These are phyloP conservation scores for Mercenaria mercenaria DNA, from an alignment of 1,140 invertebrate genomes.

Conservation along the genomic window DNA sequence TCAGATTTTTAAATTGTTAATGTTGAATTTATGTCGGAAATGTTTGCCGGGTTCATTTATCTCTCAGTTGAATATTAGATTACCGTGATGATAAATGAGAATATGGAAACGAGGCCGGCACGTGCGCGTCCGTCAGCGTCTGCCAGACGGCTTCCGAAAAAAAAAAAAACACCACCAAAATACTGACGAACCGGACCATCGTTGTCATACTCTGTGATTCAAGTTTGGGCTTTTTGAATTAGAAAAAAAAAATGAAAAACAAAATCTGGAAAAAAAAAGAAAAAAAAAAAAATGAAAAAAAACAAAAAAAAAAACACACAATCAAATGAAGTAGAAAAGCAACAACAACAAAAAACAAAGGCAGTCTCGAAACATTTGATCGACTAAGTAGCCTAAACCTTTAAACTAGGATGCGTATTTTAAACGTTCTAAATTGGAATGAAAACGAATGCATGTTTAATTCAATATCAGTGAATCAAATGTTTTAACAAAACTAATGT, in stretches of 20 bases:
- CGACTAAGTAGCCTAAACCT: too few species aligned
- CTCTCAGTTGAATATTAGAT: conserved; percentile 60
- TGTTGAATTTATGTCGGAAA: conserved; percentile 62
- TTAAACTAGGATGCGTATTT: too few species aligned
- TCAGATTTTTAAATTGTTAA: conserved; percentile 57
- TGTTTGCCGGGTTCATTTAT: conserved; percentile 49
- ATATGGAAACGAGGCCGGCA: conserved; percentile 38
- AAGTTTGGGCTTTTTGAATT: neutral
- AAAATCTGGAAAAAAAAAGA: neutral
- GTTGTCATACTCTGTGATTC: neutral
- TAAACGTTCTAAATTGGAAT: neutral
- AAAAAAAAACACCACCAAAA: too few species aligned
- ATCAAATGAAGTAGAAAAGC: neutral
- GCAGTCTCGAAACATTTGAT: too few species aligned
- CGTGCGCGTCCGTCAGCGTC: conserved; percentile 52
- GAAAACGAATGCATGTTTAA: conserved; percentile 33
- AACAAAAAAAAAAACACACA: neutral
- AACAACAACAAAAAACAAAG: too few species aligned
- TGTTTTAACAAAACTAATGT: conserved; percentile 18
- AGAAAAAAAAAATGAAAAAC: neutral
- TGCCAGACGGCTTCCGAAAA: neutral
- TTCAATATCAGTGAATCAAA: conserved; percentile 33
- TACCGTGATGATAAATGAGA: conserved; percentile 50
- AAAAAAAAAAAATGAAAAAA: neutral
- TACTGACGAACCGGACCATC: neutral